Percentiles rank a stretch among this genome's conserved stretches.
phyloP scores from a whole-genome alignment of 2,888 invertebrate species.

The Drosophila flavopinicola region DNA sequence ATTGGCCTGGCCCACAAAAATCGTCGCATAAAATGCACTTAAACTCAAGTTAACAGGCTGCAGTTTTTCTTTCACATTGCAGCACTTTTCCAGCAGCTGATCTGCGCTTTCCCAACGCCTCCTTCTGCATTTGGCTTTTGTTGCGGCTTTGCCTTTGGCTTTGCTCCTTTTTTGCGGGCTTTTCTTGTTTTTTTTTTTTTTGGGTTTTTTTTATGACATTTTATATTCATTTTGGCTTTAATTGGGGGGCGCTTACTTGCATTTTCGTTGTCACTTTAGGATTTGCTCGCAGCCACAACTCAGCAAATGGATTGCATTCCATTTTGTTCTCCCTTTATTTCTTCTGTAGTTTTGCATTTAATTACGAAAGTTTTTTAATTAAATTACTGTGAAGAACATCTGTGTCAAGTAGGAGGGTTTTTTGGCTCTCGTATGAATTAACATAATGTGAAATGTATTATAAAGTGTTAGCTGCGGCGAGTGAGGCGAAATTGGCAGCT shows the following conservation, averaged over 20 bases:
- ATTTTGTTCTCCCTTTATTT: constrained; percentile 31
- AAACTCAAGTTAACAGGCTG: constrained; percentile 46
- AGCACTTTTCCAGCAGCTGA: constrained; percentile 25
- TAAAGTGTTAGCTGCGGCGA: constrained; percentile 8
- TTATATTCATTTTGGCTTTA: constrained; percentile 73
- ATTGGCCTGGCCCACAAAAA: constrained; percentile 4
- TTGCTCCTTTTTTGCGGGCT: constrained; percentile 2
- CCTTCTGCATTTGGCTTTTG: constrained; percentile 35
- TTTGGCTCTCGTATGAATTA: constrained; percentile 41
- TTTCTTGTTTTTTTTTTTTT: neutral
- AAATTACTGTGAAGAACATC: constrained; percentile 74
- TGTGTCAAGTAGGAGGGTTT: constrained; percentile 70
- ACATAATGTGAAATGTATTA: constrained; percentile 38
- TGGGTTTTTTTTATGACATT: constrained; percentile 44
- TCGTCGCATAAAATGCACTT: constrained; percentile 39
- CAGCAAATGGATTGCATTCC: constrained; percentile 40
- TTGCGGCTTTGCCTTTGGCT: constrained; percentile 35
- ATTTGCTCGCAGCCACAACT: constrained; percentile 22
- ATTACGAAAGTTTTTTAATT: constrained; percentile 80
- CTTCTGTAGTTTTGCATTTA: constrained; percentile 65
- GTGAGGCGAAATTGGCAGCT: neutral
- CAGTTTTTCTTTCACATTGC: constrained; percentile 22
- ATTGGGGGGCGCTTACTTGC: constrained; percentile 76
- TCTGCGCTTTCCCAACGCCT: constrained; percentile 36
- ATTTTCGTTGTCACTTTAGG: constrained; percentile 74